Evolutionary conservation across 2,888 invertebrate genomes (phyloP), one percentile per base, ranked within the genome.

Genomic region (Luffia ferchaultella): DNA sequence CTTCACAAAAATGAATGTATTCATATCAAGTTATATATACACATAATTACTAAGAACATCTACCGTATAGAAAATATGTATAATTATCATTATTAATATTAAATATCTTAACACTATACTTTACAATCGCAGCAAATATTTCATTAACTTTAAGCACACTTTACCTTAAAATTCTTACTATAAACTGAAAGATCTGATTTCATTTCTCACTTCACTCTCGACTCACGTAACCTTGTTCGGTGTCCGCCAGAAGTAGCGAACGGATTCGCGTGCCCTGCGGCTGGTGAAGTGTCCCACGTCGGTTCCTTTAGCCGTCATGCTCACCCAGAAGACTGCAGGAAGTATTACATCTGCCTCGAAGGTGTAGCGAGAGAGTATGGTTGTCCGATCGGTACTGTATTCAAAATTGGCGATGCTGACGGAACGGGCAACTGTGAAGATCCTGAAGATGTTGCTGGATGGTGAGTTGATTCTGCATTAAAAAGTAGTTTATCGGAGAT

Each of bases 251-350:
- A 96, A 87, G 93, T 95, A 72, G 94, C 94, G 65, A 92, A 92
- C 75, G 96, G 95, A 67, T 96, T 96, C 86, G 69, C 87, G 58
- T 96, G 96, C 79, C 93, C 95, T 52, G 90, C 92, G 57, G 86
- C 91, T 50, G 93, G 93, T 64, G 93, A 94, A 77, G 87, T 93
- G 30, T 88, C 91, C 64, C 91, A 90, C 67, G 88, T 92, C 57
- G 96, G 95, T 55, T 92, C 95, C 56, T 97, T 96, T 90, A 95
- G 95, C 62, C 90, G 96, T 70, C 96, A 96, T 80, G 95, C 96
- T 53, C 96, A 97, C 78, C 96, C 96, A 41, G 95, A 95, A 60
- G 95, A 95, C 79, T 95, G 95, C 88, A 91, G 96, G 67, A 96
- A 96, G 75, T 97, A 96, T 85, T 97, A 94, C 87, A 95, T 96